These are phyloP conservation scores for Cromileptes altivelis DNA, from an alignment of 2,113 vertebrate species.

Conservation along the genomic window DNA sequence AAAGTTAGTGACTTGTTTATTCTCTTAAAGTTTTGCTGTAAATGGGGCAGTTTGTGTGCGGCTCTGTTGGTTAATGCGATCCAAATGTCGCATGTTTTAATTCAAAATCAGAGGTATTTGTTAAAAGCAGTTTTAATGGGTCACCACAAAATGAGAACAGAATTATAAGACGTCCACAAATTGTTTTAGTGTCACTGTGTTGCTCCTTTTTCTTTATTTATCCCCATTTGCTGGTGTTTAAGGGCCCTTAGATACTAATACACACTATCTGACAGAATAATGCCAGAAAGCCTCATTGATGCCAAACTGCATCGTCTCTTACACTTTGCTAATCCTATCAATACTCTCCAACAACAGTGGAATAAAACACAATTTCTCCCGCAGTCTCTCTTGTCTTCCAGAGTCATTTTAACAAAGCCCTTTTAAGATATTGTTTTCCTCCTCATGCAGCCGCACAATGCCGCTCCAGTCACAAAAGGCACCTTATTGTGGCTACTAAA, in stretches of 20 bases:
- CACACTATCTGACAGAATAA: not conserved
- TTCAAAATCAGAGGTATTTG: not conserved
- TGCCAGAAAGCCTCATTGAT: not conserved
- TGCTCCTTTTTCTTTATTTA: slow-evolving; percentile 20
- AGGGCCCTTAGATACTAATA: slow-evolving; percentile 6
- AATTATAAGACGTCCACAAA: slow-evolving; percentile 11
- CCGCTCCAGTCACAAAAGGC: slow-evolving; percentile 62
- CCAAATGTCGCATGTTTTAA: not conserved
- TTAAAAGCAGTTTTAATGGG: slow-evolving; percentile 21
- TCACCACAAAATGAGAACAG: slow-evolving; percentile 5
- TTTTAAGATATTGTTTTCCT: slow-evolving; percentile 51
- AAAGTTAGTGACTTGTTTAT: not conserved
- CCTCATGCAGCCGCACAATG: slow-evolving; percentile 48
- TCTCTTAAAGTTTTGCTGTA: slow-evolving; percentile 5
- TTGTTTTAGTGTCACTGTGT: slow-evolving; percentile 22
- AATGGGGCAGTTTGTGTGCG: slow-evolving; percentile 3
- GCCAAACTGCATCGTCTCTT: slow-evolving; percentile 19
- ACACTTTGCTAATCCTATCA: slow-evolving; percentile 20
- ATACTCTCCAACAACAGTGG: slow-evolving; percentile 3
- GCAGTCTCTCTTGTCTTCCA: slow-evolving; percentile 22
- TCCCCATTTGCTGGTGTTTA: not conserved
- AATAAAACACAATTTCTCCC: slow-evolving; percentile 29
- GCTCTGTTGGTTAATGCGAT: slow-evolving; percentile 2
- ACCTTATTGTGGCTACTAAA: slow-evolving; percentile 76
- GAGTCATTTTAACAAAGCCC: slow-evolving; percentile 43